Base-by-base conservation (phyloP, 2,113 vertebrate genomes). In the Dissostichus mawsoni region DNA sequence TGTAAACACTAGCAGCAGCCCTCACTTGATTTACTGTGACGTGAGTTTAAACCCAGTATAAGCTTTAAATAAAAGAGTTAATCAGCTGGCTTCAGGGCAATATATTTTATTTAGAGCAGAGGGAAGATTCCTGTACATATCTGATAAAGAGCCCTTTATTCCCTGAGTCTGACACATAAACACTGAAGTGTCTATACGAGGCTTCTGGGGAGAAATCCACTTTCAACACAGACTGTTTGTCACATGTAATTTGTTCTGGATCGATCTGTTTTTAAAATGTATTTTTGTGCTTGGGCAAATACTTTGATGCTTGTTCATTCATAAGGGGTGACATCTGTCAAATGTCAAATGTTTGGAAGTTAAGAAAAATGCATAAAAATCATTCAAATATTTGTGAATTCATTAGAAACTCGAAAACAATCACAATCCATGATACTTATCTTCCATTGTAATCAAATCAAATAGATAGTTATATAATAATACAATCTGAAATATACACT, bases 1-100 rank as follows among this genome's bases (percentile, higher is more conserved):
- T 11, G 61, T 18, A 74, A 83, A 83, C 59, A 76, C 62, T 55
- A 20, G 74, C 33, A 9, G 82, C 59, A 45, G 61, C 45, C 29
- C 17, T 36, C 69, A 14, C 36, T 53, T 8, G 33, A 69, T 33
- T 63, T n/a, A 36, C 29, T 52, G 62, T 14, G 68, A 83, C 50
- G 5, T 10, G n/a, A 58, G 58, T 51, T 64, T 2, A 64, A 29
- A 63, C 29, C 10, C 11, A 10, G 1, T 12, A 52, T 5, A 44
- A 47, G n/a, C 52, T 44, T 58, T 4, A 11, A 57, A 44, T 53
- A 4, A 52, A 57, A 33, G 67, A 48, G 36, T 47, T 29, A 0
- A 44, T 62, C 33, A 13, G 8, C 1, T 5, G 20, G 63, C 17
- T 45, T 11, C 48, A 16, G 29, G 33, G 44, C 8, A 11, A 11